A percentile compares a stretch with the other conserved stretches of the same genome.
Evolutionary conservation across 2,888 invertebrate genomes (phyloP).

Genomic region (Germaria angustata): DNA sequence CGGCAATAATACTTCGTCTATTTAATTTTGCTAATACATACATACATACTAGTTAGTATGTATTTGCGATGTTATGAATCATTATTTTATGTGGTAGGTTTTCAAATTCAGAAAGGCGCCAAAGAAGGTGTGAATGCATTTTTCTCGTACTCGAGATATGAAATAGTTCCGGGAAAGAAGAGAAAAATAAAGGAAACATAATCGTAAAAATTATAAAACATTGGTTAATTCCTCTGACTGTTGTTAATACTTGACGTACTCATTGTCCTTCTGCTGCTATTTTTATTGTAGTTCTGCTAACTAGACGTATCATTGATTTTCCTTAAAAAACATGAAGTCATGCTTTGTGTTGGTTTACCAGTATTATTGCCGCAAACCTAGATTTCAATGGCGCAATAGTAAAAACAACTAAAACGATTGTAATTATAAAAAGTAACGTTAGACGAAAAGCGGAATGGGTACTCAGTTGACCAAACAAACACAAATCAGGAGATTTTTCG

Average conservation of each 20-base stretch:
- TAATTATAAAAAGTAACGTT: background rate
- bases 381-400: background rate
- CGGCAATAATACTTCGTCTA: background rate
- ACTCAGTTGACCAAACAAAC: background rate
- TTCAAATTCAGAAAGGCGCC: background rate
- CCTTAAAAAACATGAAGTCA: conserved; percentile 9
- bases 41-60: too few species aligned
- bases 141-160: background rate
- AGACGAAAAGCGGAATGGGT: background rate
- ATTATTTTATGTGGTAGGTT: conserved; percentile 38
- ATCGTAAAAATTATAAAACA: conserved; percentile 8
- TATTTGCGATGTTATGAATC: conserved; percentile 29
- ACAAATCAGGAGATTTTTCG: too few species aligned
- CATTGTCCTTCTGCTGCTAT: conserved; percentile 22
- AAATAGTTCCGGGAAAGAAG: background rate
- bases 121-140: background rate
- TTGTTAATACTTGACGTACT: conserved; percentile 1
- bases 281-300: conserved; percentile 8
- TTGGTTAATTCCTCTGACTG: conserved; percentile 31
- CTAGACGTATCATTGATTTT: conserved; percentile 19
- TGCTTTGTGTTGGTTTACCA: background rate
- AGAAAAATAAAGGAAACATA: background rate
- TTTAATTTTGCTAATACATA: background rate
- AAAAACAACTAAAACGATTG: conserved; percentile 7
- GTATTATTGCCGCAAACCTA: conserved; percentile 16